Evolutionary conservation across 2,888 invertebrate genomes (phyloP).

Genomic region (Xestia sexstrigata): DNA sequence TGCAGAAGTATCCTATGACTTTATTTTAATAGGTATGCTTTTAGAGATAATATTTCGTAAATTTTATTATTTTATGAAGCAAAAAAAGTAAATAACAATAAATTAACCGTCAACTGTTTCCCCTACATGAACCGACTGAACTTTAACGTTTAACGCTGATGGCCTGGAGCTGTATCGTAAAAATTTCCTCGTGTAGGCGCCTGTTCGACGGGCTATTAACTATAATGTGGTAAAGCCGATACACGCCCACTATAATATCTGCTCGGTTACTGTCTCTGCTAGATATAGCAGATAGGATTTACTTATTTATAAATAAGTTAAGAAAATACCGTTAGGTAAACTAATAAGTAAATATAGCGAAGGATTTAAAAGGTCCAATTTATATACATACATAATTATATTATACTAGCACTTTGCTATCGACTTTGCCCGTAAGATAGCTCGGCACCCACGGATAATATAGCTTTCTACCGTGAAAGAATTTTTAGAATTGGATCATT

Average conservation of each 20-base stretch:
- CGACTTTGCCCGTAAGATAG: too few species aligned
- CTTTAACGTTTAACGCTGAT: constrained; percentile 55
- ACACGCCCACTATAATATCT: constrained; percentile 40
- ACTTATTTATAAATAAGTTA: too few species aligned
- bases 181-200: constrained; percentile 78
- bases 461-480: too few species aligned
- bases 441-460: too few species aligned
- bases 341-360: not conserved
- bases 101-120: constrained; percentile 47
- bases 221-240: constrained; percentile 70
- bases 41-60: constrained; percentile 5
- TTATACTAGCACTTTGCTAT: too few species aligned
- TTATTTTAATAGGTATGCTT: too few species aligned
- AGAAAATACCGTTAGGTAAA: not conserved
- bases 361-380: not conserved
- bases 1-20: too few species aligned
- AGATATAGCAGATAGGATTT: constrained; percentile 6
- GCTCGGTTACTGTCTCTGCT: constrained; percentile 20
- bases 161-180: constrained; percentile 73
- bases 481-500: too few species aligned
- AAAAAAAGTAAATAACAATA: constrained; percentile 30
- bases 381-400: too few species aligned
- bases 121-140: constrained; percentile 51
- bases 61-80: constrained; percentile 27
- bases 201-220: constrained; percentile 80